Percentiles rank a stretch among this genome's conserved stretches.
Evolutionary conservation across 2,113 vertebrate species (phyloP).

Genomic region (Rhinichthys klamathensis): DNA sequence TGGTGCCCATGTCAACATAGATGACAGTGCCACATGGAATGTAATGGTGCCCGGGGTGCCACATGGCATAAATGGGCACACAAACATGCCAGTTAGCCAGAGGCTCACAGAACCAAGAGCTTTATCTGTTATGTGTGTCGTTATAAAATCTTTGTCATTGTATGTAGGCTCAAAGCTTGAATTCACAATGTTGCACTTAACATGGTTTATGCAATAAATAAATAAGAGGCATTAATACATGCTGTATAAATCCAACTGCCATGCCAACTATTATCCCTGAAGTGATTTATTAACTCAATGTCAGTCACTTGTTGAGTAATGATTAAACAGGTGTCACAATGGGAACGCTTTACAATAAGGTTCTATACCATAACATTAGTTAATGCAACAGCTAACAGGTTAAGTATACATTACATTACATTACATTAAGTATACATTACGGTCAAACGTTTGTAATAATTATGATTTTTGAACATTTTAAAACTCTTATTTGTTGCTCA

Average conservation of each 20-base stretch:
- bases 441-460: no score
- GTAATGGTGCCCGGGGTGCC: constrained; percentile 60
- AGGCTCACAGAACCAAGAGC: constrained; percentile 29
- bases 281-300: constrained; percentile 4
- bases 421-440: no score
- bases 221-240: not conserved
- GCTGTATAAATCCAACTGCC: no score
- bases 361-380: not conserved
- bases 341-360: not conserved
- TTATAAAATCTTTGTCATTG: constrained; percentile 55
- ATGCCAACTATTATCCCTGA: not conserved
- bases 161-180: not conserved
- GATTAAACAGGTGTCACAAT: not conserved
- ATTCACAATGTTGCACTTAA: not conserved
- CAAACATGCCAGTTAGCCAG: constrained; percentile 52
- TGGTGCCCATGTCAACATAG: constrained; percentile 61
- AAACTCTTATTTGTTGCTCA: no score
- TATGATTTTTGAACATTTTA: no score
- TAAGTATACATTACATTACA: no score
- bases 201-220: not conserved
- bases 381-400: not conserved
- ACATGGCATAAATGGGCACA: constrained; percentile 61
- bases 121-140: constrained; percentile 55
- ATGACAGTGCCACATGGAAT: constrained; percentile 67
- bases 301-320: not conserved